Evolutionary conservation across 2,888 invertebrate genomes (phyloP), one percentile per base, ranked within the genome.

Genomic region (Caenorhabditis japonica): DNA sequence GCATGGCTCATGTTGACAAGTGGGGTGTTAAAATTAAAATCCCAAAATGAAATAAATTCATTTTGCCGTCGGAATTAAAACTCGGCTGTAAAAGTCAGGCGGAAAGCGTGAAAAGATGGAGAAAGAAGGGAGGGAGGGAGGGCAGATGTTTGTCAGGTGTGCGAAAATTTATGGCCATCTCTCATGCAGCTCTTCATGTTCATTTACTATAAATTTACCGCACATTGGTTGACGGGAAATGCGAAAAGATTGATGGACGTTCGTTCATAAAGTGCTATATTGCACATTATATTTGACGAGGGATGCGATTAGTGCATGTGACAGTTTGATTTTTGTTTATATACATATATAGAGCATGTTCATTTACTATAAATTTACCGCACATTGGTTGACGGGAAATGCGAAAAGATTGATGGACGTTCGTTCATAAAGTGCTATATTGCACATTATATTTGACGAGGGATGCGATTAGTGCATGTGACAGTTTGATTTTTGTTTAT

Each of bases 141-240:
- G 41, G 59, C 70, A 70, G 70, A 53, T 70, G 70, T 60, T 60
- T 61, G 70, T 69, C 70, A 70, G 70, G 70, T 70, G 70, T 70
- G 43, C 47, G 46, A 70, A 60, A 61, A 70, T 70, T 70, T 70
- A 70, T 70, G 60, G 27, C 36, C 59, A 49, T 49, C 58, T 52
- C 46, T 68, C 52, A 68, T 59, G 52, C 44, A 19, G 39, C 66
- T 27, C 59, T 46, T 51, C 66, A 51, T 56, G 56, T 41, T 58
- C 46, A 44, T 39, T 56, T 56, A 56, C 66, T 56, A 66, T 56
- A 66, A 66, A 66, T 66, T 66, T 66, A 56, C 43, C 66, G 66
- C 66, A 56, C 23, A 56, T 51, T 66, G 41, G 36, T 38, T 17
- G 38, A 27, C 36, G 17, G 36, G 46, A 62, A 46, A 60, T 30